Percentiles rank a stretch among this genome's conserved stretches.
phyloP scores from a whole-genome alignment of 2,888 invertebrate species.

The Volucella bombylans region DNA sequence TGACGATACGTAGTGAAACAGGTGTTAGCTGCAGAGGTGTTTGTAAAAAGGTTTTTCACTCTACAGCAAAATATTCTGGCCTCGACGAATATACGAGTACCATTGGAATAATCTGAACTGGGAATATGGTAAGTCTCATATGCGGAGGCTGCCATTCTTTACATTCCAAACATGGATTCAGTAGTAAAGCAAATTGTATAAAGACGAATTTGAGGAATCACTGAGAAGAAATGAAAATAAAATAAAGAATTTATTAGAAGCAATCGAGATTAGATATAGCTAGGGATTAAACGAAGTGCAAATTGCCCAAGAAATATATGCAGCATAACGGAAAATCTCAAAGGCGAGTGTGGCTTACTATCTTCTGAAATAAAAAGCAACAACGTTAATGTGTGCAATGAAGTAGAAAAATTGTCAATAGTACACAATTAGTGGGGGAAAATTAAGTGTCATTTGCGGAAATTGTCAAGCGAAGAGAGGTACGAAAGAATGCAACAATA shows the following conservation, averaged over 20 bases:
- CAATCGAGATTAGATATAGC: too few species aligned
- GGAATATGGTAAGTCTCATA: too few species aligned
- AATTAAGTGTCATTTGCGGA: slow-evolving; percentile 6
- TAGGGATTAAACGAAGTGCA: not conserved
- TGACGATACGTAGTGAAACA: not conserved
- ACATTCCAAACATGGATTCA: too few species aligned
- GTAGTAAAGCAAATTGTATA: too few species aligned
- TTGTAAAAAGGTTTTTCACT: not conserved
- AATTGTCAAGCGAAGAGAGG: slow-evolving; percentile 2
- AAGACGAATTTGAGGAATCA: too few species aligned
- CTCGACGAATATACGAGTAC: too few species aligned
- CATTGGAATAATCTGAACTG: too few species aligned
- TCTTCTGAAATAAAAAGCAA: not conserved
- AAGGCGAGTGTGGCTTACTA: not conserved
- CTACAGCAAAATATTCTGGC: not conserved
- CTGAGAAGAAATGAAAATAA: too few species aligned
- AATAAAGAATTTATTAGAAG: too few species aligned
- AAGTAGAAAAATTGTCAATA: not conserved
- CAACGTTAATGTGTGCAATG: not conserved
- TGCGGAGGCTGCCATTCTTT: too few species aligned
- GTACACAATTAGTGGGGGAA: not conserved
- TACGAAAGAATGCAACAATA: slow-evolving; percentile 8
- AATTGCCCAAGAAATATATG: not conserved
- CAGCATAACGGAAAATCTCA: slow-evolving; percentile 8
- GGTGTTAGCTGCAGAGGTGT: slow-evolving; percentile 11